Evolutionary conservation across 2,113 vertebrate genomes (phyloP).

Genomic region (Proterorhinus semilunaris): DNA sequence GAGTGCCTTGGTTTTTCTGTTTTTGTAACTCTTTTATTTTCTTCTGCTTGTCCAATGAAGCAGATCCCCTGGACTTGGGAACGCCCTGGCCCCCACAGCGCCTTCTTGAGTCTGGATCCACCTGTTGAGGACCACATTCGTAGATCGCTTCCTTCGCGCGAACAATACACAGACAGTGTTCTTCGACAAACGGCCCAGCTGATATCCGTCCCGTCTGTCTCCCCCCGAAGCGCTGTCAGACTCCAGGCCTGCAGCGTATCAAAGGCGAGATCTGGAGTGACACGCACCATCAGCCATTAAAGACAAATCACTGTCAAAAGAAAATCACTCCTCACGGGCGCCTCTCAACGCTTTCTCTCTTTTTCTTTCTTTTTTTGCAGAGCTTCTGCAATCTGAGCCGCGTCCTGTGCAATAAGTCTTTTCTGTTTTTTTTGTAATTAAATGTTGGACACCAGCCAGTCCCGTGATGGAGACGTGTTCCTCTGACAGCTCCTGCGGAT

Average conservation of each 20-base stretch:
- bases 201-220: slow-evolving; percentile 60
- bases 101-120: too few relatives aligned
- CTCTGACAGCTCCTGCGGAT: slow-evolving; percentile 16
- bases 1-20: too few relatives aligned
- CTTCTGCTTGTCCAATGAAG: too few relatives aligned
- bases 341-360: background rate
- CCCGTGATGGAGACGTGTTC: slow-evolving; percentile 7
- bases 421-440: slow-evolving; percentile 11
- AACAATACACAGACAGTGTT: slow-evolving; percentile 3
- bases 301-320: slow-evolving; percentile 65
- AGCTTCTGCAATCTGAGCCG: slow-evolving; percentile 7
- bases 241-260: slow-evolving; percentile 59
- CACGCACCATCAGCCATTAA: slow-evolving; percentile 70
- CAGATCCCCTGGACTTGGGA: too few relatives aligned
- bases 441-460: slow-evolving; percentile 21
- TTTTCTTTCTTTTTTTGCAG: slow-evolving; percentile 7
- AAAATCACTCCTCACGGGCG: slow-evolving; percentile 55
- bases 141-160: slow-evolving; percentile 19
- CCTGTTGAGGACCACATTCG: background rate
- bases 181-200: slow-evolving; percentile 47
- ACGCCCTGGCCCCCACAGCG: too few relatives aligned
- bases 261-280: slow-evolving; percentile 58
- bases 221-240: slow-evolving; percentile 62
- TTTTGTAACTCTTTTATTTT: too few relatives aligned
- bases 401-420: background rate